Evolutionary conservation across 2,113 vertebrate species (phyloP), one percentile per base, ranked within the genome.

Genomic region (Nipponia nippon): DNA sequence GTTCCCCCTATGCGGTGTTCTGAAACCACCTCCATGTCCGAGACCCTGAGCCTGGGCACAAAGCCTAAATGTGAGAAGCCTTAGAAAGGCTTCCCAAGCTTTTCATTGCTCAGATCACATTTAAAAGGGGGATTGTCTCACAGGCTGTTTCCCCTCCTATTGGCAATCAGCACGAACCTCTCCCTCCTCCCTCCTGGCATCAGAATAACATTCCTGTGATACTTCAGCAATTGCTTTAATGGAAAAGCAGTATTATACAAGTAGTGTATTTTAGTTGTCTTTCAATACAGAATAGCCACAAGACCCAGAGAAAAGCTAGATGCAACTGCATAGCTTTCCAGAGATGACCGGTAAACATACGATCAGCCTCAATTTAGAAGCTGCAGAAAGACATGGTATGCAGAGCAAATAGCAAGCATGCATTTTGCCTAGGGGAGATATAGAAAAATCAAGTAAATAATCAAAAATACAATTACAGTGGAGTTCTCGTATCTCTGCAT

Each of bases 171-270:
- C 11, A 78, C 1, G 19, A 92, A 87, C n/a, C 77, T 87, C 71
- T 94, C 63, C 58, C 72, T 95, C 77, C 95, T 89, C 56, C 65
- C 32, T 89, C 58, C 84, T 96, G 91, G 93, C 94, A 91, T 85
- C 36, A 62, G 58, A 81, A 53, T 56, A 85, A 77, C 90, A 96
- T 97, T 97, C 97, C 58, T 95, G 73, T 50, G 93, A 97, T 95
- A 94, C 77, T 94, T 91, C 70, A 95, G 91, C 87, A 93, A 83
- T 29, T 71, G 55, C 47, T 96, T 95, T 94, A 86, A 90, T 93
- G 81, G 58, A 83, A 94, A 97, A 85, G 40, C 44, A 70, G 81
- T 34, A 69, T 87, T 93, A 75, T n/a, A 56, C 0, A 2, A 86
- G 62, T 10, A 85, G 62, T 32, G 46, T 25, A 21, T 93, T 95